Conservation (phyloP, 2,888 invertebrate species). For the Macropis europaea region DNA sequence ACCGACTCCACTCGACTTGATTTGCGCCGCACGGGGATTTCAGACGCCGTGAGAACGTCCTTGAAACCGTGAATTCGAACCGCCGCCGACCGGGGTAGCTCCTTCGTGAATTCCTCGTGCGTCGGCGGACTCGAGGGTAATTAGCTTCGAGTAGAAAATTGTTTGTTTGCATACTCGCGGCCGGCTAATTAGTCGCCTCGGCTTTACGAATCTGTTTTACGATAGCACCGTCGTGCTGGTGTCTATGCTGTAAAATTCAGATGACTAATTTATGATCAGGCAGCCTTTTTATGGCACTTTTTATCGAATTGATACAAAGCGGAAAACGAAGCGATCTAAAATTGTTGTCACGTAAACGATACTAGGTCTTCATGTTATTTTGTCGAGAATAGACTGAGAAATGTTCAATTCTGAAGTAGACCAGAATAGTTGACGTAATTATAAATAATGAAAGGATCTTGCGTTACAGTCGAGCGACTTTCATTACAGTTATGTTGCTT, state of each 20-base stretch:
- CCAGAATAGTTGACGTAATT: too few species aligned
- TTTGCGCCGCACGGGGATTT: slow-evolving; percentile 20
- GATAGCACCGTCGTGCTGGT: neutral
- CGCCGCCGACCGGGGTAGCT: neutral
- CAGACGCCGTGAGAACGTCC: slow-evolving; percentile 60
- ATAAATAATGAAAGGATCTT: too few species aligned
- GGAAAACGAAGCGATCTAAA: neutral
- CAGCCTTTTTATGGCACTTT: neutral
- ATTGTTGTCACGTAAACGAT: too few species aligned
- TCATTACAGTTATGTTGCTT: too few species aligned
- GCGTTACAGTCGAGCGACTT: too few species aligned
- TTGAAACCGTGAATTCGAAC: slow-evolving; percentile 32
- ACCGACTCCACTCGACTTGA: slow-evolving; percentile 16
- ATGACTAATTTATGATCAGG: slow-evolving; percentile 2
- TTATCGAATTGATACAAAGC: neutral
- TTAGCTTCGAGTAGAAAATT: slow-evolving; percentile 36
- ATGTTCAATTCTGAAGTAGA: too few species aligned
- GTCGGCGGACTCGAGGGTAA: slow-evolving; percentile 10
- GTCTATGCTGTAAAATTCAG: neutral
- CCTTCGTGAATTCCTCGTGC: slow-evolving; percentile 22
- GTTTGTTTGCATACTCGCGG: slow-evolving; percentile 22
- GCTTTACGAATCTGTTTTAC: slow-evolving; percentile 12
- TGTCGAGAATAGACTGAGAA: too few species aligned
- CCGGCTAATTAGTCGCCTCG: slow-evolving; percentile 25
- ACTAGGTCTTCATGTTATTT: too few species aligned